A percentile compares a stretch with the other conserved stretches of the same genome.
These are phyloP conservation scores for Lontra canadensis DNA, from an alignment of 2,113 vertebrate species.

Conservation along the genomic window DNA sequence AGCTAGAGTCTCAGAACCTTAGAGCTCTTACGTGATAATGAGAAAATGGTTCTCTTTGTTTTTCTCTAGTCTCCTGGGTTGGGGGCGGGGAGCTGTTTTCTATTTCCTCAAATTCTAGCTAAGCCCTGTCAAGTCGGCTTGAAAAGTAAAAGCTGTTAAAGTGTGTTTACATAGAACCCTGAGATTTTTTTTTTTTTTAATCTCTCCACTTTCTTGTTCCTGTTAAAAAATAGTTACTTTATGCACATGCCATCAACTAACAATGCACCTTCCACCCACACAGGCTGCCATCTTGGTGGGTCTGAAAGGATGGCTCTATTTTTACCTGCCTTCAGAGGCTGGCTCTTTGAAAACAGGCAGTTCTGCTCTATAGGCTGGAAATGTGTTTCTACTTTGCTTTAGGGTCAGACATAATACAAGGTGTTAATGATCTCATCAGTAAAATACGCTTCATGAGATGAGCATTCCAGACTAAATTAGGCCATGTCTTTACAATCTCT, in stretches of 20 bases:
- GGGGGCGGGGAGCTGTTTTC: neutral
- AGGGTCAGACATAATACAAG: neutral
- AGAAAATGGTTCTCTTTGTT: neutral
- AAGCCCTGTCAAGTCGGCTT: neutral
- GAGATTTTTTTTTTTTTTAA: constrained; percentile 5
- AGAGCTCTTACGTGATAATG: neutral
- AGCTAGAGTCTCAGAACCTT: neutral
- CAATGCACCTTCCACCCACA: neutral
- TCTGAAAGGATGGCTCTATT: neutral
- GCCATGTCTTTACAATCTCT: neutral
- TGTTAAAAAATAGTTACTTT: constrained; percentile 27
- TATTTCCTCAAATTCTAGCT: neutral
- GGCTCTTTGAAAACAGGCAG: neutral
- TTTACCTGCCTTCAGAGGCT: neutral
- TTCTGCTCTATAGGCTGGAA: neutral
- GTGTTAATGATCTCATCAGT: neutral
- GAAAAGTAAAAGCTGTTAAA: neutral
- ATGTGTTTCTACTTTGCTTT: neutral
- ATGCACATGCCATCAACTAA: neutral
- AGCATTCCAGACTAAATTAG: neutral
- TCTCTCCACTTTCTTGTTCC: neutral
- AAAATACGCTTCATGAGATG: neutral
- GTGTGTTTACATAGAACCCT: neutral
- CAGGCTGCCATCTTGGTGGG: neutral
- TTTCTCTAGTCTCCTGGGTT: neutral